phyloP scores from a whole-genome alignment of 1,140 invertebrate genomes.

The Trichomalopsis sarcophagae region DNA sequence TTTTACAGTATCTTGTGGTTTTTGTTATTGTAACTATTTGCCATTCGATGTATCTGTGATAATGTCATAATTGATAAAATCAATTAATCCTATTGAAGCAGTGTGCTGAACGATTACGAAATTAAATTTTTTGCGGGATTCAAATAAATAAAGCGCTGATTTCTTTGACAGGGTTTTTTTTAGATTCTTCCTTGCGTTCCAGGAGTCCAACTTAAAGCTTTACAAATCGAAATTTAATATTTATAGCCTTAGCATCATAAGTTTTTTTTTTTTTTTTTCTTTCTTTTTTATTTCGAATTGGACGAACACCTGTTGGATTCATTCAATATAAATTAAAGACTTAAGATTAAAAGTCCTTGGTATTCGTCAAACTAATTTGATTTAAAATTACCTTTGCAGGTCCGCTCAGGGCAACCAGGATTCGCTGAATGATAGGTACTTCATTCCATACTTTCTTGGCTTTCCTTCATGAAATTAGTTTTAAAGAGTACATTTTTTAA shows the following conservation, averaged over 20 bases:
- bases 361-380: conserved; percentile 50
- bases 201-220: conserved; percentile 46
- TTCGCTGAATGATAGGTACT: conserved; percentile 72
- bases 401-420: conserved; percentile 68
- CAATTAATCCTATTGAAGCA: conserved; percentile 47
- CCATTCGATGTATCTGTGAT: conserved; percentile 43
- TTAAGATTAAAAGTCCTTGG: conserved; percentile 25
- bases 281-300: conserved; percentile 33
- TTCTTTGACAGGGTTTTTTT: conserved; percentile 51
- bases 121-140: conserved; percentile 41
- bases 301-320: conserved; percentile 46
- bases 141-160: conserved; percentile 36
- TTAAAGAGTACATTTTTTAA: conserved; percentile 47
- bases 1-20: conserved; percentile 48
- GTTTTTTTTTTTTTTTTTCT: conserved; percentile 33
- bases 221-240: conserved; percentile 23
- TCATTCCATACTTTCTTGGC: conserved; percentile 59
- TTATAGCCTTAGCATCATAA: conserved; percentile 22
- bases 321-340: conserved; percentile 39
- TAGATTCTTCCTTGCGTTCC: conserved; percentile 50
- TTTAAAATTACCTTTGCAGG: conserved; percentile 69
- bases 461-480: conserved; percentile 54
- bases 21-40: conserved; percentile 42
- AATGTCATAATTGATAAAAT: conserved; percentile 44
- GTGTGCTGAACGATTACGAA: conserved; percentile 43